Evolutionary conservation across 2,888 invertebrate genomes (phyloP).

Genomic region (Dynastes hyllus): DNA sequence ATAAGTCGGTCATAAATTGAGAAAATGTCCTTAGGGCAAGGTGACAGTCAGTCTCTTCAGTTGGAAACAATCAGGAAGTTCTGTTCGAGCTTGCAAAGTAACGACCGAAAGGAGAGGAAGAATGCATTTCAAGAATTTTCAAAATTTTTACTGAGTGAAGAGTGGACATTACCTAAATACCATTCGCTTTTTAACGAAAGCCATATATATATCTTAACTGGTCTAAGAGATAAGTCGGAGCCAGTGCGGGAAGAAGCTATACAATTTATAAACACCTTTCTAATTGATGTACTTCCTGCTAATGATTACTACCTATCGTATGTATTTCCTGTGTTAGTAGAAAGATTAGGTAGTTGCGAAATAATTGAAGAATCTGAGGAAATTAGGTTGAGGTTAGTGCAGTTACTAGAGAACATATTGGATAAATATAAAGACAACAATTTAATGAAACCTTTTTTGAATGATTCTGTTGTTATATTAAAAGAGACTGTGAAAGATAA

Average conservation of each 20-base stretch:
- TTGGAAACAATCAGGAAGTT: conserved; percentile 61
- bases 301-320: conserved; percentile 84
- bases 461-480: conserved; percentile 84
- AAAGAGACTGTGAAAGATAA: conserved; percentile 83
- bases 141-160: conserved; percentile 70
- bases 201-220: conserved; percentile 70
- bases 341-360: conserved; percentile 86
- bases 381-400: conserved; percentile 81
- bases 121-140: conserved; percentile 75
- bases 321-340: conserved; percentile 83
- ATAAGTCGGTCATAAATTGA: neutral
- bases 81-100: conserved; percentile 73
- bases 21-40: conserved; percentile 49
- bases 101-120: conserved; percentile 76
- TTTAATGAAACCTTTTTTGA: conserved; percentile 80
- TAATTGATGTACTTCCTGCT: conserved; percentile 74
- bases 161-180: conserved; percentile 69
- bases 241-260: conserved; percentile 77
- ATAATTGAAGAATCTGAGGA: conserved; percentile 85
- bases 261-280: conserved; percentile 74
- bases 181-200: conserved; percentile 69
- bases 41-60: conserved; percentile 25
- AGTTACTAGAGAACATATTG: conserved; percentile 80
- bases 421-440: conserved; percentile 76
- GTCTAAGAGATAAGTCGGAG: conserved; percentile 76